Evolutionary conservation across 2,113 vertebrate genomes (phyloP).

Genomic region (Sarotherodon lohbergeri): DNA sequence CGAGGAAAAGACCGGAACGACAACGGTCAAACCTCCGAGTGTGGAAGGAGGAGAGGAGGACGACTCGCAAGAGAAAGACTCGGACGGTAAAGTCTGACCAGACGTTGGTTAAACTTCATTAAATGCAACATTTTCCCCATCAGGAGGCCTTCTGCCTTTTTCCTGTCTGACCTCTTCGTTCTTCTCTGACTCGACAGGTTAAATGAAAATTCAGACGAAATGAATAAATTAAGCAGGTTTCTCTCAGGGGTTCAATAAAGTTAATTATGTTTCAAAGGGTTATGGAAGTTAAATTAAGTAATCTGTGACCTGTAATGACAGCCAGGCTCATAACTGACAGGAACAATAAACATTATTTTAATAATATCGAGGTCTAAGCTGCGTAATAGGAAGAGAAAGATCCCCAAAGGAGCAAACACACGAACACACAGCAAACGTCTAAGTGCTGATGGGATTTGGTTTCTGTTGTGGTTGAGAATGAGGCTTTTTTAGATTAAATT

Average conservation of each 20-base stretch:
- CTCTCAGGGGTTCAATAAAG: not conserved
- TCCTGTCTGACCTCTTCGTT: not conserved
- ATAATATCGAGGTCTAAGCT: not conserved
- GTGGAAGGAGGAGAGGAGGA: not conserved
- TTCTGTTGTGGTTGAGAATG: not conserved
- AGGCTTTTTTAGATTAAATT: not conserved
- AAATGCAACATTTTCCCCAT: not conserved
- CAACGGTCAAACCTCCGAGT: not conserved
- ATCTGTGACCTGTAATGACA: not conserved
- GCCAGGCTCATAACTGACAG: not conserved
- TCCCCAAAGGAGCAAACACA: not conserved
- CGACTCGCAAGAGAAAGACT: constrained; percentile 48
- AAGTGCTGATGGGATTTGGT: not conserved
- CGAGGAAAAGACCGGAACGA: not conserved
- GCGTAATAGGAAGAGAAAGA: not conserved
- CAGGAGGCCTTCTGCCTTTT: not conserved
- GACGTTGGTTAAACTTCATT: not conserved
- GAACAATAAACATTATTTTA: not conserved
- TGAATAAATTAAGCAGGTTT: not conserved
- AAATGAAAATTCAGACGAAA: not conserved
- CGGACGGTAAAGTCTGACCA: not conserved
- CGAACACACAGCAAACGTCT: not conserved
- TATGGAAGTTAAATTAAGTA: not conserved
- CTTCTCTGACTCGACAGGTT: not conserved
- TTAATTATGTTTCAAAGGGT: not conserved